Evolutionary conservation across 2,888 invertebrate genomes (phyloP).

Genomic region (Plagodis dolabraria): DNA sequence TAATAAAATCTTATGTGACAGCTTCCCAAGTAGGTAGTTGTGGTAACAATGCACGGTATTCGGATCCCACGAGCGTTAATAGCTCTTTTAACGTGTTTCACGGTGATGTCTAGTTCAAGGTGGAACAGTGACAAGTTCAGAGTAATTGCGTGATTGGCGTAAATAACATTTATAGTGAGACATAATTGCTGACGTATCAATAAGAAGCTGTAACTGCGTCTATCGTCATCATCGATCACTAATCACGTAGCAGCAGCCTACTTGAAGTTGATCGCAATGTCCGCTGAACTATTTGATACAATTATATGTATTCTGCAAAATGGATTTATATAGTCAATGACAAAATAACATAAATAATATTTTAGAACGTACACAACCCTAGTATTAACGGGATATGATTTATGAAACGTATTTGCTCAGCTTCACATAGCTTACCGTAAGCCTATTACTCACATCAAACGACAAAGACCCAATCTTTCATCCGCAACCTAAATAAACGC

Average conservation of each 20-base stretch:
- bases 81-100: slow-evolving; percentile 40
- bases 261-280: no score
- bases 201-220: not conserved
- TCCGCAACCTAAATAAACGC: slow-evolving; percentile 15
- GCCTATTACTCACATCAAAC: no score
- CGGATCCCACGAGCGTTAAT: slow-evolving; percentile 55
- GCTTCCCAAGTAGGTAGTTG: slow-evolving; percentile 19
- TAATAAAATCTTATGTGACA: slow-evolving; percentile 28
- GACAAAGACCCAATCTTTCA: not conserved
- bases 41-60: slow-evolving; percentile 49
- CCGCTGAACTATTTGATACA: no score
- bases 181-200: not conserved
- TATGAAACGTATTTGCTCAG: no score
- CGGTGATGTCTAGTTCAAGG: slow-evolving; percentile 65
- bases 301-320: no score
- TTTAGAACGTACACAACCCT: no score
- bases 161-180: slow-evolving; percentile 11
- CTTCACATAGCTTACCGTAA: no score
- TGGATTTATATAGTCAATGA: no score
- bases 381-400: no score
- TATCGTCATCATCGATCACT: no score
- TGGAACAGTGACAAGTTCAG: slow-evolving; percentile 34
- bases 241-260: no score
- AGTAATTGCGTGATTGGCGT: slow-evolving; percentile 21
- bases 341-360: no score